Conservation (phyloP, 2,797 vertebrate genomes). For the Rachycentron canadum region DNA sequence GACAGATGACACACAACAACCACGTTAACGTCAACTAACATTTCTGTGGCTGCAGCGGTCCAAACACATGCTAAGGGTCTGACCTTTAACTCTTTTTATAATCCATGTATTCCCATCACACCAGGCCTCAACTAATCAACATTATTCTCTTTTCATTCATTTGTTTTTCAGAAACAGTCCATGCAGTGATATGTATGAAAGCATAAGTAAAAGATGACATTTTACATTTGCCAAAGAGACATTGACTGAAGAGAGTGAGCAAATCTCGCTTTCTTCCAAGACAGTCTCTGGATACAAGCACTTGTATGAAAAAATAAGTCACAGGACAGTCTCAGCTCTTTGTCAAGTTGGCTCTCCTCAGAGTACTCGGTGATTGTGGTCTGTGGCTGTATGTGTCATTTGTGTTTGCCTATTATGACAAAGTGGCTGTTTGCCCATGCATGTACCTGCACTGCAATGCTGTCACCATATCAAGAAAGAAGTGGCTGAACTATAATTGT, state of each 20-base stretch:
- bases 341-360: conserved; percentile 31
- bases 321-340: conserved; percentile 40
- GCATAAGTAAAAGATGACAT: conserved; percentile 39
- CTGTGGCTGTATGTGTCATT: conserved; percentile 2
- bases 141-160: conserved; percentile 18
- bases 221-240: conserved; percentile 40
- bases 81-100: conserved; percentile 35
- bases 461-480: conserved; percentile 6
- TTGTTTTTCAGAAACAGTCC: conserved; percentile 79
- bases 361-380: conserved; percentile 7
- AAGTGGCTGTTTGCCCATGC: background rate
- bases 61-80: conserved; percentile 33
- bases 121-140: background rate
- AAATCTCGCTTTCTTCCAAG: conserved; percentile 17
- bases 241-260: conserved; percentile 21
- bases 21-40: conserved; percentile 1
- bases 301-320: conserved; percentile 45
- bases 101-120: conserved; percentile 27
- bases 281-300: conserved; percentile 48
- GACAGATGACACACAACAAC: conserved; percentile 22
- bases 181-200: conserved; percentile 90
- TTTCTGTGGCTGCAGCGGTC: conserved; percentile 12
- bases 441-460: conserved; percentile 13
- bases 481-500: background rate
- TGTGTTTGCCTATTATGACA: conserved; percentile 1